phyloP scores from a whole-genome alignment of 2,888 invertebrate genomes.

The Meiosimyza decipiens region DNA sequence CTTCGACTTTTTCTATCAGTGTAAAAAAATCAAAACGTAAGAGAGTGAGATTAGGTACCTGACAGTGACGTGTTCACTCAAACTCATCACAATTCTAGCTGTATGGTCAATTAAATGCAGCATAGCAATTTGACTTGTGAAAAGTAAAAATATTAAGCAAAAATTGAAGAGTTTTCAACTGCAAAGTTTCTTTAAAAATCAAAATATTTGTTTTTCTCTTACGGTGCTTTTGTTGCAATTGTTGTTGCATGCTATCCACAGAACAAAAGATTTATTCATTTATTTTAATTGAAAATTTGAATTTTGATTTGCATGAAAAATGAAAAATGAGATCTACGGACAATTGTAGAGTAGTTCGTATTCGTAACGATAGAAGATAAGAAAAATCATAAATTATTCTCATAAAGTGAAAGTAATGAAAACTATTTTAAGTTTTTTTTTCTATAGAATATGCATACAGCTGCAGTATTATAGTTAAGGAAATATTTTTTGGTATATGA shows the following conservation, averaged over 20 bases:
- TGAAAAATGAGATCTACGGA: not conserved
- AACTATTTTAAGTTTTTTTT: conserved; percentile 17
- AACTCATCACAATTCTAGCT: not conserved
- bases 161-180: not conserved
- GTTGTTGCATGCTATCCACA: not conserved
- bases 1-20: too few species aligned
- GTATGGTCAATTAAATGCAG: conserved; percentile 22
- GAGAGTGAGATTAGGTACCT: too few species aligned
- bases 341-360: not conserved
- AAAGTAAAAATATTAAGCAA: not conserved
- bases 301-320: conserved; percentile 23
- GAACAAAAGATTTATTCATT: conserved; percentile 1
- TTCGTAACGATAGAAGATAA: not conserved
- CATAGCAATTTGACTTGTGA: conserved; percentile 17
- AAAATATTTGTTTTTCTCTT: conserved; percentile 10
- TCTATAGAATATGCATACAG: not conserved
- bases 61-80: not conserved
- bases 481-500: too few species aligned
- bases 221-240: not conserved
- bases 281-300: conserved; percentile 11
- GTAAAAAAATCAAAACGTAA: too few species aligned
- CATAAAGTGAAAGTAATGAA: conserved; percentile 17
- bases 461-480: too few species aligned
- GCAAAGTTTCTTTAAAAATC: conserved; percentile 3
- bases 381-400: conserved; percentile 22